These are phyloP conservation scores for Apodemia duryi DNA, from an alignment of 2,888 invertebrate genomes.

Conservation along the genomic window DNA sequence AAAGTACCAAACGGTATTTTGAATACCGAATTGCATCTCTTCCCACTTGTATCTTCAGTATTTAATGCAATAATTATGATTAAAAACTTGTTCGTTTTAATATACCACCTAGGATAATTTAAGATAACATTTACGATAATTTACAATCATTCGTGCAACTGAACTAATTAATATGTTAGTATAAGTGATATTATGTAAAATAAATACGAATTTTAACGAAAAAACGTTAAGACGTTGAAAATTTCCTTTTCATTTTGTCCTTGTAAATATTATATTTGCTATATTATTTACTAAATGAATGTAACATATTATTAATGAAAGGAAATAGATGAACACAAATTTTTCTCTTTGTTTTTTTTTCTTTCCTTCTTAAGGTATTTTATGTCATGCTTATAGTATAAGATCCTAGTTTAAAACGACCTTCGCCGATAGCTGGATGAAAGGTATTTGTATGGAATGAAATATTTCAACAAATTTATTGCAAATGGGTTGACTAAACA, in stretches of 20 bases:
- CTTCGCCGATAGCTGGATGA: no score
- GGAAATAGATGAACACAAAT: constrained; percentile 74
- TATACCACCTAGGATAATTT: background rate
- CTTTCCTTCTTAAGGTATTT: background rate
- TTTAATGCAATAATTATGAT: background rate
- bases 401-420: no score
- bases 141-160: constrained; percentile 56
- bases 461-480: no score
- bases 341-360: constrained; percentile 59
- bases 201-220: constrained; percentile 78
- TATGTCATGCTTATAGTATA: no score
- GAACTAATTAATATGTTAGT: constrained; percentile 64
- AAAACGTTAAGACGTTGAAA: constrained; percentile 66
- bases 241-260: constrained; percentile 73
- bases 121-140: constrained; percentile 55
- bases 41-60: background rate
- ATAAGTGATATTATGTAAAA: constrained; percentile 77
- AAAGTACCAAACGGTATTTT: no score
- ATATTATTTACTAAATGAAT: constrained; percentile 78
- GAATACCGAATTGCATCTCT: no score
- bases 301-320: constrained; percentile 78
- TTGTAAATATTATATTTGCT: constrained; percentile 78
- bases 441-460: no score
- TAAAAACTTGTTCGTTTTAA: background rate
- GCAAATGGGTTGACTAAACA: no score